Conservation (phyloP, 2,888 invertebrate species). For the Electrophaes corylata region DNA sequence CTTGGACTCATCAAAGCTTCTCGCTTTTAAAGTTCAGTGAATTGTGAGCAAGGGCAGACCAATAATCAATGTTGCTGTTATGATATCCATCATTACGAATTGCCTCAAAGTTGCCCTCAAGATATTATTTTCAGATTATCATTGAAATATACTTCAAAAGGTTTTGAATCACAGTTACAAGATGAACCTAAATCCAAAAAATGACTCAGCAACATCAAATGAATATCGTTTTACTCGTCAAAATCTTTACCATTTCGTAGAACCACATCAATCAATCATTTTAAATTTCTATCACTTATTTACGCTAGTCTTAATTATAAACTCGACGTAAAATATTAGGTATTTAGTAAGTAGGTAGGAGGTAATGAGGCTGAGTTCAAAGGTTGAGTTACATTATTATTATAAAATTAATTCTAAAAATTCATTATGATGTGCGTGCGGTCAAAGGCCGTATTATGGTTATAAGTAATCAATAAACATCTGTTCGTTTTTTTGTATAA, state of each 20-base stretch:
- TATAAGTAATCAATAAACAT: slow-evolving; percentile 29
- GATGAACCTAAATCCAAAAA: slow-evolving; percentile 22
- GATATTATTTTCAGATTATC: slow-evolving; percentile 22
- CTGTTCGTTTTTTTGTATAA: slow-evolving; percentile 20
- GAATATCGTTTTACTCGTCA: slow-evolving; percentile 32
- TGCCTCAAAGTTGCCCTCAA: slow-evolving; percentile 22
- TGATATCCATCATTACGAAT: slow-evolving; percentile 24
- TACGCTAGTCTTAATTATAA: slow-evolving; percentile 36
- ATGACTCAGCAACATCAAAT: slow-evolving; percentile 36
- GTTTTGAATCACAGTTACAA: slow-evolving; percentile 27
- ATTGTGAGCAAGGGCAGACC: slow-evolving; percentile 25
- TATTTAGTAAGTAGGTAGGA: not conserved
- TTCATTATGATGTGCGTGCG: slow-evolving; percentile 20
- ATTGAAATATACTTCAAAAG: slow-evolving; percentile 20
- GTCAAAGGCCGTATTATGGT: slow-evolving; percentile 26
- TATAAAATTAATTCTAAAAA: slow-evolving; percentile 23
- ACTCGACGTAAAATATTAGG: slow-evolving; percentile 20
- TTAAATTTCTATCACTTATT: slow-evolving; percentile 33
- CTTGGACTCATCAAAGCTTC: too few relatives aligned
- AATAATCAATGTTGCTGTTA: slow-evolving; percentile 21
- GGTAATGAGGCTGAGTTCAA: slow-evolving; percentile 17
- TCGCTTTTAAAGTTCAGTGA: slow-evolving; percentile 21
- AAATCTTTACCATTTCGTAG: slow-evolving; percentile 12
- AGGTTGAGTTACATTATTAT: slow-evolving; percentile 27
- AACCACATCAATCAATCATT: slow-evolving; percentile 32